Percentiles rank a stretch among this genome's conserved stretches.
These are phyloP conservation scores for Sialis fuliginosa DNA, from an alignment of 2,888 invertebrate species.

Conservation along the genomic window DNA sequence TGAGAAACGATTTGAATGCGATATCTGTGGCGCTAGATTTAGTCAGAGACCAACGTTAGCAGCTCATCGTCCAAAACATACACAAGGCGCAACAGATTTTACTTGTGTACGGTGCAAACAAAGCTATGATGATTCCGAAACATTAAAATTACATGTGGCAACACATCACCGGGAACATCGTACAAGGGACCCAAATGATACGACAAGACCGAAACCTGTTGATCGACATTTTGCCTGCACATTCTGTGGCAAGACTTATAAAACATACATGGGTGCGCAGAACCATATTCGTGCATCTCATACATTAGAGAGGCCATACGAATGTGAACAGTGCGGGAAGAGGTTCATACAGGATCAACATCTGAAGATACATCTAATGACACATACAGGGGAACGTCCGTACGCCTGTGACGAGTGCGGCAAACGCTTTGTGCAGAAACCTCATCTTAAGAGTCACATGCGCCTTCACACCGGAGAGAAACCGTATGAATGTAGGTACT, in stretches of 20 bases:
- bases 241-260: not conserved
- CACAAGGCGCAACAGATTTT: not conserved
- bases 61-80: not conserved
- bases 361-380: not conserved
- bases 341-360: not conserved
- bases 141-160: not conserved
- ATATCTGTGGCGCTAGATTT: not conserved
- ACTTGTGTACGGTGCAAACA: not conserved
- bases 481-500: conserved; percentile 1
- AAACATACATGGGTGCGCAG: not conserved
- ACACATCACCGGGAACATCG: not conserved
- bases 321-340: conserved; percentile 1
- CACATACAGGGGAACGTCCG: not conserved
- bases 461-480: conserved; percentile 1
- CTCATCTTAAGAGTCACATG: not conserved
- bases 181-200: too few species aligned
- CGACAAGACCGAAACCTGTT: not conserved
- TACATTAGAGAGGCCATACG: not conserved
- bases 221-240: not conserved
- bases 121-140: not conserved
- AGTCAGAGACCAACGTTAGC: not conserved
- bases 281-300: not conserved
- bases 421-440: not conserved
- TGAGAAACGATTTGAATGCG: not conserved
- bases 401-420: not conserved